Evolutionary conservation across 2,888 invertebrate species (phyloP).

Genomic region (Spatulosminthurus flaviceps): DNA sequence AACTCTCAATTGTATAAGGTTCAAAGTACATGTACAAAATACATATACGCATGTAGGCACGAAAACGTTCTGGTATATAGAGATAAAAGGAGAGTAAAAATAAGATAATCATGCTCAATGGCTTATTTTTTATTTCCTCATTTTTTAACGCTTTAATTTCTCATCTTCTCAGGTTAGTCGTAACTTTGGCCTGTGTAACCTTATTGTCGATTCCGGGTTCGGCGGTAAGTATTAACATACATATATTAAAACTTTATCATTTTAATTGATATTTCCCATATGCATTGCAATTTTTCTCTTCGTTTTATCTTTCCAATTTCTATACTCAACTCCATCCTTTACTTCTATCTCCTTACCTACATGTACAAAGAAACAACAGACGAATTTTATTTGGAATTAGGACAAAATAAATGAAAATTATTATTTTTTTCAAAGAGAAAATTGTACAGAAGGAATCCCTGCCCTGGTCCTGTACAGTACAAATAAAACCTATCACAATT

Average conservation of each 20-base stretch:
- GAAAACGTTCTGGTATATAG: not conserved
- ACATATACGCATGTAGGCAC: no score
- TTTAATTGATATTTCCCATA: not conserved
- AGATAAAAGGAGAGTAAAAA: not conserved
- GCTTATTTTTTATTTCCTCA: not conserved
- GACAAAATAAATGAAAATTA: no score
- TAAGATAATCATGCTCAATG: not conserved
- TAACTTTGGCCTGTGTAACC: conserved; percentile 27
- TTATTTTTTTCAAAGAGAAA: no score
- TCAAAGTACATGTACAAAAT: no score
- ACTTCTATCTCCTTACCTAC: no score
- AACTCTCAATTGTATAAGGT: no score
- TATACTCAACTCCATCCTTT: no score
- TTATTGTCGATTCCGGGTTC: conserved; percentile 24
- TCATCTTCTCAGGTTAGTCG: conserved; percentile 31
- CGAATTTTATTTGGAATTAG: no score
- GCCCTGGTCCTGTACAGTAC: no score
- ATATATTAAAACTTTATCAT: not conserved
- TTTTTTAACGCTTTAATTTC: not conserved
- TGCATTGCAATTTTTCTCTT: not conserved
- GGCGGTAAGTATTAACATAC: conserved; percentile 26
- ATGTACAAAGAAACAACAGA: no score
- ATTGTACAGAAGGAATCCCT: no score
- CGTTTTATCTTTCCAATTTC: not conserved
- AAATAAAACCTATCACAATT: no score